Evolutionary conservation across 2,888 invertebrate species (phyloP), one percentile per base, ranked within the genome.

Genomic region (Drosophila affinis): DNA sequence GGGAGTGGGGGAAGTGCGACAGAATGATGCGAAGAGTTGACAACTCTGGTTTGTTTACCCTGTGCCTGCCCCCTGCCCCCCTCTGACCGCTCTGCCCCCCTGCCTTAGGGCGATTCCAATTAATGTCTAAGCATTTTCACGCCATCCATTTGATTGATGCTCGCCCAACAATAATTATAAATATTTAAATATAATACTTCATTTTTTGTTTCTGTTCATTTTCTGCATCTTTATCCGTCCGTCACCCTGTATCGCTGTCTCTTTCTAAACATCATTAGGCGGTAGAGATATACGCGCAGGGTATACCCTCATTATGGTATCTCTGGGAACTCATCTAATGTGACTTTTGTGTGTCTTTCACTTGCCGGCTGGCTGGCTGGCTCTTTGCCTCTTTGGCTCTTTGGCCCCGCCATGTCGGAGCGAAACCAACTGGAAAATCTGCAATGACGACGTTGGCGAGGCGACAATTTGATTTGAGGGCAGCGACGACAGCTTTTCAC

Each of bases 91-190:
- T 34, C 27, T 17, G 46, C 63, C 34, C 56, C 55, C 55, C 64
- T 34, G 61, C 55, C 55, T 39, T 34, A 55, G 52, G 62, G 62
- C 58, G 55, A 24, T 56, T 74, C 79, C 88, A 81, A 78, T 82
- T 85, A 85, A 69, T 55, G 77, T 62, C 72, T 18, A 18, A 64
- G 55, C 72, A 65, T 86, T 88, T 82, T 85, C 82, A 82, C 73
- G 79, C 86, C 77, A 72, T 47, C 75, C 67, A 61, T 72, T 77
- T 81, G 81, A 84, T 84, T 81, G 65, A 84, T 81, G 76, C 29
- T 27, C 21, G 32, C 21, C 29, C 29, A 29, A 45, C 39, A 17
- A 47, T 61, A 72, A 62, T 71, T 71, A 62, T 57, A 71, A 53
- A 53, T 56, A 44, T 39, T 60, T 39, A 39, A 39, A 39, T 6